Percentiles rank a stretch among this genome's conserved stretches.
Evolutionary conservation across 1,140 invertebrate genomes (phyloP).

Genomic region (Ceratosolen fusciceps): DNA sequence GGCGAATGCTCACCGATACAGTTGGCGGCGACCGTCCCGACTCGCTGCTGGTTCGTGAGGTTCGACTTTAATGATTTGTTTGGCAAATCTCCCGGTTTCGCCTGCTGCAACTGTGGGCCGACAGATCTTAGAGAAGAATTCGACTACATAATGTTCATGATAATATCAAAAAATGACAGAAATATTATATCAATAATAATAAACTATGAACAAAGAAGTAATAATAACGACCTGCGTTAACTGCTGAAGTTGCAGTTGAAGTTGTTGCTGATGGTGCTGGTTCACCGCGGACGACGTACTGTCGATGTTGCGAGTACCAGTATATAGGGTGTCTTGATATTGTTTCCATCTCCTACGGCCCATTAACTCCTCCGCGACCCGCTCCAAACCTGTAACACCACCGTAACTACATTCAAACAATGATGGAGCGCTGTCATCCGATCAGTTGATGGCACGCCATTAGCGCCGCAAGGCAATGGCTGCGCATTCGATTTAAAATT

Average conservation of each 20-base stretch:
- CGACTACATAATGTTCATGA: background rate
- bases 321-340: slow-evolving; percentile 86
- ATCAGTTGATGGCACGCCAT: slow-evolving; percentile 23
- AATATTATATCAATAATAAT: background rate
- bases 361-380: slow-evolving; percentile 95
- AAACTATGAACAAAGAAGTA: background rate
- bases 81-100: slow-evolving; percentile 59
- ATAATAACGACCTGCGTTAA: slow-evolving; percentile 43
- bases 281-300: slow-evolving; percentile 58
- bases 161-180: background rate
- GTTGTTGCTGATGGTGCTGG: slow-evolving; percentile 54
- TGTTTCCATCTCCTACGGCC: slow-evolving; percentile 94
- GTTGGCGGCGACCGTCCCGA: slow-evolving; percentile 55
- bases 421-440: slow-evolving; percentile 51
- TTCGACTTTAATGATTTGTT: slow-evolving; percentile 53
- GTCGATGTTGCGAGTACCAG: slow-evolving; percentile 78
- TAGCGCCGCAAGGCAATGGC: background rate
- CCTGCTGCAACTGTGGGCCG: slow-evolving; percentile 50
- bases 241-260: slow-evolving; percentile 52
- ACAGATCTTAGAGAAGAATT: background rate
- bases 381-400: slow-evolving; percentile 87
- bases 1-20: slow-evolving; percentile 68
- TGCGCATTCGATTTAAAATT: background rate
- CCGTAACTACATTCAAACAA: slow-evolving; percentile 65
- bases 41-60: slow-evolving; percentile 57